Evolutionary conservation across 1,140 invertebrate species (phyloP), one percentile per base, ranked within the genome.

Genomic region (Drosophila nigromelanica): DNA sequence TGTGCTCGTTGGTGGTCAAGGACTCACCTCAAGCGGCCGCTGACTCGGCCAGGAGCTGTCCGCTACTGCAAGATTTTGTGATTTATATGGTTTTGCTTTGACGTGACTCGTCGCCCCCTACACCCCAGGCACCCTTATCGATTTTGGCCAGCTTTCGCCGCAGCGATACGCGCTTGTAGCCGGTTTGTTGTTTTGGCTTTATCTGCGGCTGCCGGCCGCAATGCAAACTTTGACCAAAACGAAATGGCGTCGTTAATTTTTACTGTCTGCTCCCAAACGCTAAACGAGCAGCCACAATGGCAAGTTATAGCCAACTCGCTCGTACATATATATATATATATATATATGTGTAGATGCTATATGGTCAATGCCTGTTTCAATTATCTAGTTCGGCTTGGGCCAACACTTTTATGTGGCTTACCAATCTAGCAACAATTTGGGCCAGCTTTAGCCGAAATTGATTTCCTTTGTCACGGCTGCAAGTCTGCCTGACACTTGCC

Each of bases 31-130:
- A 78, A 86, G 77, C 81, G 58, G 61, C 18, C 66, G 55, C 52
- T 52, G 35, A 58, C 52, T 73, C 76, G 73, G 81, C 24, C 71
- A 43, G 73, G 64, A 48, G 63, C 77, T 78, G 82, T 82, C 82
- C 64, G 70, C 76, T 69, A 64, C 48, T 80, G 82, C 78, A 89
- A 87, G 82, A 87, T 87, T 89, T 89, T 82, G 82, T 87, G 82
- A 87, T 87, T 87, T 87, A 87, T 87, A 89, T 82, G 82, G 78
- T 78, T 87, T 87, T 59, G 68, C 76, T 76, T 69, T 87, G 82
- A 87, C 82, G 73, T 87, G 82, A 76, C 60, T 50, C 78, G 64
- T 60, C 63, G 54, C 55, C 60, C 4, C 11, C 33, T 6, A 6
- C 10, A n/a, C 50, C 6, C 43, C 63, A 54, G 59, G 62, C 79